Evolutionary conservation across 2,888 invertebrate genomes (phyloP).

Genomic region (Cerastoderma edule): DNA sequence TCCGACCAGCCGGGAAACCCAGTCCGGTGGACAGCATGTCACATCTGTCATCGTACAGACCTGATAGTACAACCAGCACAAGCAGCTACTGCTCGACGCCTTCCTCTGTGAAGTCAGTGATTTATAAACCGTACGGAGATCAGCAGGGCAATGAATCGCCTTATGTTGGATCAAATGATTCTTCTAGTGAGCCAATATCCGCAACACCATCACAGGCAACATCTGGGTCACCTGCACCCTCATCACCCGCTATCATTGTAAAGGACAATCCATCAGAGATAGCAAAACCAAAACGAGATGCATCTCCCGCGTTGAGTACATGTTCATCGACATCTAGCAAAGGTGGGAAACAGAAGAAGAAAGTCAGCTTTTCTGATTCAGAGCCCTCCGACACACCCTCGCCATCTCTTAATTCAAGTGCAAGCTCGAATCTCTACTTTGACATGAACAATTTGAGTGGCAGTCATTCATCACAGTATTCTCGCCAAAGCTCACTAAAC

Average conservation of each 20-base stretch:
- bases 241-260: slow-evolving; percentile 48
- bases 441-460: slow-evolving; percentile 34
- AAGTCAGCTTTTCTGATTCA: slow-evolving; percentile 74
- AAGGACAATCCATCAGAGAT: slow-evolving; percentile 34
- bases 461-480: slow-evolving; percentile 31
- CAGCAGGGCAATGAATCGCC: slow-evolving; percentile 40
- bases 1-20: slow-evolving; percentile 49
- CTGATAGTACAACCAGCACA: slow-evolving; percentile 75
- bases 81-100: slow-evolving; percentile 77
- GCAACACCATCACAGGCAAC: slow-evolving; percentile 27
- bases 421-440: slow-evolving; percentile 56
- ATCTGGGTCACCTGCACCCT: slow-evolving; percentile 39
- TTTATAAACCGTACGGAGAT: slow-evolving; percentile 66
- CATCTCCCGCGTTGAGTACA: slow-evolving; percentile 61
- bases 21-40: slow-evolving; percentile 38
- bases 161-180: slow-evolving; percentile 51
- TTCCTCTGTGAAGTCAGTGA: slow-evolving; percentile 73
- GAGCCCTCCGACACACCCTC: slow-evolving; percentile 64
- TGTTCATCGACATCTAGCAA: slow-evolving; percentile 58
- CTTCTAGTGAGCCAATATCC: slow-evolving; percentile 49
- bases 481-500: slow-evolving; percentile 40
- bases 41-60: slow-evolving; percentile 58
- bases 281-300: slow-evolving; percentile 43
- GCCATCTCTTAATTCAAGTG: slow-evolving; percentile 52
- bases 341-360: slow-evolving; percentile 65